phyloP scores from a whole-genome alignment of 2,888 invertebrate genomes.

The Idaea dimidiata region DNA sequence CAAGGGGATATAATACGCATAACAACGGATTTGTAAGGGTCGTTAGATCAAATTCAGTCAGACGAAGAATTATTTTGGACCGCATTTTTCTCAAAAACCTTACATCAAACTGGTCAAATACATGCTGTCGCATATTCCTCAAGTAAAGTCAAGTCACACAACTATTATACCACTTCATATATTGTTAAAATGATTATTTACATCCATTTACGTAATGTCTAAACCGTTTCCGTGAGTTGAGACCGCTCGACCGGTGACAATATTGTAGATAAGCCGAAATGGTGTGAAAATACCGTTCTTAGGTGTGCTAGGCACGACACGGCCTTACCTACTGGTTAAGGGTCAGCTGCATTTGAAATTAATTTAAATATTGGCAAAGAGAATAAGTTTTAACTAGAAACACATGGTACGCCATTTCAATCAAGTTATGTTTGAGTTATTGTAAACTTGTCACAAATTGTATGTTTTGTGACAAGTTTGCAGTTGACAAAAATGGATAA shows the following conservation, averaged over 20 bases:
- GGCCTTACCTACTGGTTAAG: slow-evolving; percentile 7
- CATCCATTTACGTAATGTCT: slow-evolving; percentile 54
- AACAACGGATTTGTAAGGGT: no score
- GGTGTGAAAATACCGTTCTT: slow-evolving; percentile 43
- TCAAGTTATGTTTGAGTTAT: background rate
- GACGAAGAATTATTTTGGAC: no score
- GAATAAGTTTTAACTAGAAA: background rate
- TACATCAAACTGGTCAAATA: background rate
- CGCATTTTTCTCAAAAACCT: no score
- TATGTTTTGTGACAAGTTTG: no score
- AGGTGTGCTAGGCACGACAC: slow-evolving; percentile 39
- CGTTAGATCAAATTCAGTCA: no score
- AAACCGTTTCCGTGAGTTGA: slow-evolving; percentile 49
- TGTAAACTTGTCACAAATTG: no score
- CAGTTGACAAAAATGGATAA: no score
- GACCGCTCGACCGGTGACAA: slow-evolving; percentile 42
- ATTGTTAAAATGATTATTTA: slow-evolving; percentile 50
- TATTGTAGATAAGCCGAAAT: slow-evolving; percentile 53
- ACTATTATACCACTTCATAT: background rate
- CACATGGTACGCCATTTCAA: background rate
- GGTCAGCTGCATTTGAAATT: background rate
- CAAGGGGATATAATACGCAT: no score
- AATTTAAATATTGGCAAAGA: background rate
- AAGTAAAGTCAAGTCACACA: background rate
- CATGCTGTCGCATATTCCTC: background rate